phyloP scores from a whole-genome alignment of 2,797 vertebrate genomes.

The Phoebastria nigripes region DNA sequence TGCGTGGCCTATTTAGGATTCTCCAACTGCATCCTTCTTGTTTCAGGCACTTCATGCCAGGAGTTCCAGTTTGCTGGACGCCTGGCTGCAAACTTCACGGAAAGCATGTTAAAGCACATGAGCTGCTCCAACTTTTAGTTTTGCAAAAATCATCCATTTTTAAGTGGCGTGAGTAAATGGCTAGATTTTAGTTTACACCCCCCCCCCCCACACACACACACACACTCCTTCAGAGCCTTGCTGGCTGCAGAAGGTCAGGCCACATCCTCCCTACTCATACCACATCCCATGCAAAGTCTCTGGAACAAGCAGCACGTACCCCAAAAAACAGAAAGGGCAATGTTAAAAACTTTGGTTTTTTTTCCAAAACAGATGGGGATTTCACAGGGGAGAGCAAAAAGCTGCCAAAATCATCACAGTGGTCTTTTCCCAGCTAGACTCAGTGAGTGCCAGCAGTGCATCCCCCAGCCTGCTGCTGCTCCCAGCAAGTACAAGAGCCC shows the following conservation, averaged over 20 bases:
- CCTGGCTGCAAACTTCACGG: neutral
- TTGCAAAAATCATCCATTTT: neutral
- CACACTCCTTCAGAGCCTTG: neutral
- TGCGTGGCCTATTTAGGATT: rapidly evolving
- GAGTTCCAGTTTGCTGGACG: neutral
- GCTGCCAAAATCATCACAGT: neutral
- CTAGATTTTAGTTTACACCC: neutral
- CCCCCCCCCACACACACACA: rapidly evolving
- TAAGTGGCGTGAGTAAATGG: neutral
- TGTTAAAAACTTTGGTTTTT: neutral
- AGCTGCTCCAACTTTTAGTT: neutral
- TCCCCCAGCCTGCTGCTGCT: neutral
- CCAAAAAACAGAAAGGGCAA: neutral
- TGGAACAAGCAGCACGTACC: neutral
- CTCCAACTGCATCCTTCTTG: neutral
- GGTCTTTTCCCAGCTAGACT: neutral
- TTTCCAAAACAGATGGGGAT: neutral
- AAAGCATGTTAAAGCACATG: neutral
- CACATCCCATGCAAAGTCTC: neutral
- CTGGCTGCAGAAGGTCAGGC: neutral
- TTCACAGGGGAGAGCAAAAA: neutral
- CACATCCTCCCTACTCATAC: neutral
- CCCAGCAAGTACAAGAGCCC: neutral
- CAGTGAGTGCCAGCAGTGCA: rapidly evolving
- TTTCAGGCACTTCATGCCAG: neutral